Percentiles rank a stretch among this genome's conserved stretches.
phyloP scores from a whole-genome alignment of 2,888 invertebrate species.

The Sycophila texana region DNA sequence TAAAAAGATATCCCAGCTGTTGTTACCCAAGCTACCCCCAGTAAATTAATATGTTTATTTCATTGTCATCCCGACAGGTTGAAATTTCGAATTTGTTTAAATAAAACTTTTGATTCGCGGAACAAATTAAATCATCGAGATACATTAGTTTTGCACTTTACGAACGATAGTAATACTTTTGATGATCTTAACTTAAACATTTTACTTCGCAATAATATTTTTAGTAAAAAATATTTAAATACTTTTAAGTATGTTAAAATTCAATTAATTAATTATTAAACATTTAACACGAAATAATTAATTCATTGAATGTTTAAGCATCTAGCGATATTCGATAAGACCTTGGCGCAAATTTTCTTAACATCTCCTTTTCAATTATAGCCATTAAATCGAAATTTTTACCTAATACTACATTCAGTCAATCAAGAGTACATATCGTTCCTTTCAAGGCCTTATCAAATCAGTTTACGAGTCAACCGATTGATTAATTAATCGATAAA shows the following conservation, averaged over 20 bases:
- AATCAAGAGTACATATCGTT: slow-evolving; percentile 5
- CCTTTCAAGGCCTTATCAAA: slow-evolving; percentile 38
- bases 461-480: slow-evolving; percentile 7
- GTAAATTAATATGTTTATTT: slow-evolving; percentile 28
- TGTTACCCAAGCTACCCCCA: slow-evolving; percentile 24
- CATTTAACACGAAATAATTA: slow-evolving; percentile 15
- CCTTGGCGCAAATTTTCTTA: background rate
- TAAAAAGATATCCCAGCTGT: slow-evolving; percentile 28
- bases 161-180: background rate
- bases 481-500: slow-evolving; percentile 10
- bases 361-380: background rate
- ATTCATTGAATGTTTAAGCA: slow-evolving; percentile 29
- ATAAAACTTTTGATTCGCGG: too few relatives aligned
- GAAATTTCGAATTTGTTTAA: background rate
- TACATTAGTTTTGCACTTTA: too few relatives aligned
- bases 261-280: slow-evolving; percentile 41
- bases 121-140: too few relatives aligned
- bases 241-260: background rate
- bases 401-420: background rate
- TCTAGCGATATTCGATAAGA: slow-evolving; percentile 11
- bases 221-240: background rate
- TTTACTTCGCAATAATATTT: background rate
- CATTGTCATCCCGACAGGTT: slow-evolving; percentile 25
- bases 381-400: background rate
- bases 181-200: slow-evolving; percentile 3